Conservation (phyloP, 2,797 vertebrate species). For the Sebastes diploproa region DNA sequence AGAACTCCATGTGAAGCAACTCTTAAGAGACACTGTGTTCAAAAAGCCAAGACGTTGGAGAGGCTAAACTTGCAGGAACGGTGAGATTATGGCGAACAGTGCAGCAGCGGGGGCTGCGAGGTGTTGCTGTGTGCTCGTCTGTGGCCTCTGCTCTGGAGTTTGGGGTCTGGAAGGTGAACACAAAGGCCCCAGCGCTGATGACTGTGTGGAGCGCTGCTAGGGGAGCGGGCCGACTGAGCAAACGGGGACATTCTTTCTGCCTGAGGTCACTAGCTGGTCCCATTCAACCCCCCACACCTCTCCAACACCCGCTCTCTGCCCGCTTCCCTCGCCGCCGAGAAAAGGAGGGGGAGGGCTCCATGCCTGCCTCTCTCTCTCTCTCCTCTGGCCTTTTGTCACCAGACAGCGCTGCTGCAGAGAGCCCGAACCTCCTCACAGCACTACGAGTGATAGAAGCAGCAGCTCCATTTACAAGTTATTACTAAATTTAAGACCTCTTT, state of each 20-base stretch:
- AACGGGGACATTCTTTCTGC: conserved; percentile 94
- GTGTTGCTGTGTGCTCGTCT: conserved; percentile 69
- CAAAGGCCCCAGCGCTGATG: conserved; percentile 74
- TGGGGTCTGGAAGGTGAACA: conserved; percentile 77
- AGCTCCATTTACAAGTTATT: not conserved
- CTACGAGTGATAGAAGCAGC: conserved; percentile 10
- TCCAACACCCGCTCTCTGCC: conserved; percentile 70
- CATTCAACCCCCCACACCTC: conserved; percentile 88
- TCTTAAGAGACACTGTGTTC: conserved; percentile 27
- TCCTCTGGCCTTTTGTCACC: conserved; percentile 82
- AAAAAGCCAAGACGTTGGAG: conserved; percentile 15
- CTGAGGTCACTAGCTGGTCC: conserved; percentile 96
- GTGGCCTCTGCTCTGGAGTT: conserved; percentile 74
- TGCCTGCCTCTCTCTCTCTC: conserved; percentile 59
- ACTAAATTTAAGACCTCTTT: not conserved
- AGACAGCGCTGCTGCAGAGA: conserved; percentile 61
- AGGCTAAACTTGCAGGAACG: conserved; percentile 44
- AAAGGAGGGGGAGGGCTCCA: conserved; percentile 79
- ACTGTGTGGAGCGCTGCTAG: conserved; percentile 76
- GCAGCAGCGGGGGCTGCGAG: conserved; percentile 58
- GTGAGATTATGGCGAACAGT: conserved; percentile 47
- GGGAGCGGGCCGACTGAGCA: conserved; percentile 87
- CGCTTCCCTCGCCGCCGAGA: conserved; percentile 52
- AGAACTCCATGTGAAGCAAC: conserved; percentile 33
- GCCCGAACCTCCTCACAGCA: conserved; percentile 33